phyloP scores from a whole-genome alignment of 2,797 vertebrate species.

The Protonibea diacanthus region DNA sequence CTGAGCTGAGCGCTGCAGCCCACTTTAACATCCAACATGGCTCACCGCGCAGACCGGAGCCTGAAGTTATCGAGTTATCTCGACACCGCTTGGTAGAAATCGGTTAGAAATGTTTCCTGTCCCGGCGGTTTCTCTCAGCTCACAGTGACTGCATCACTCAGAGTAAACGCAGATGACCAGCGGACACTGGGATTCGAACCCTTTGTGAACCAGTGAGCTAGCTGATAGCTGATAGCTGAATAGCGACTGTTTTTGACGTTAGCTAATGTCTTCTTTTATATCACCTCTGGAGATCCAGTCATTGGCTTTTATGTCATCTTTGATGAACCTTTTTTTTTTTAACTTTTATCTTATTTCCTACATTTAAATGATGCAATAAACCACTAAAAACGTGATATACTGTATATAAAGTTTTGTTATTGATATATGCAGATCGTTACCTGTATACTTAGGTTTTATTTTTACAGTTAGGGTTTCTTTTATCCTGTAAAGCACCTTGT shows the following conservation, averaged over 20 bases:
- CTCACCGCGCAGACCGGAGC: constrained; percentile 27
- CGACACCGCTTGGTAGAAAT: constrained; percentile 8
- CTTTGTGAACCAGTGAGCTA: not conserved
- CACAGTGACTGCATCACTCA: constrained; percentile 9
- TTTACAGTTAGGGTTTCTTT: not conserved
- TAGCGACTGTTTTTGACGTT: too few relatives aligned
- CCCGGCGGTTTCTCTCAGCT: not conserved
- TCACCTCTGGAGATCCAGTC: not conserved
- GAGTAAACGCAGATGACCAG: not conserved
- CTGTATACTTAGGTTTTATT: too few relatives aligned
- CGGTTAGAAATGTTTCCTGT: constrained; percentile 17
- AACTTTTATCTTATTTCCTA: not conserved
- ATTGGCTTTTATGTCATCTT: fast-evolving
- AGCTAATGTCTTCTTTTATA: not conserved
- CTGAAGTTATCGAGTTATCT: constrained; percentile 23
- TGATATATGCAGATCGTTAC: not conserved
- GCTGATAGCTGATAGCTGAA: too few relatives aligned
- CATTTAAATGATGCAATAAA: not conserved
- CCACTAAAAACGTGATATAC: not conserved
- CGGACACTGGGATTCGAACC: not conserved
- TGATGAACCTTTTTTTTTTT: not conserved
- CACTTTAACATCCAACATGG: constrained; percentile 36
- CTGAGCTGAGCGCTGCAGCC: constrained; percentile 41
- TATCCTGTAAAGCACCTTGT: not conserved
- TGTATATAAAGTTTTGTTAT: not conserved